Base-by-base conservation (phyloP, 2,888 invertebrate species). In the Balanococcus diminutus region DNA sequence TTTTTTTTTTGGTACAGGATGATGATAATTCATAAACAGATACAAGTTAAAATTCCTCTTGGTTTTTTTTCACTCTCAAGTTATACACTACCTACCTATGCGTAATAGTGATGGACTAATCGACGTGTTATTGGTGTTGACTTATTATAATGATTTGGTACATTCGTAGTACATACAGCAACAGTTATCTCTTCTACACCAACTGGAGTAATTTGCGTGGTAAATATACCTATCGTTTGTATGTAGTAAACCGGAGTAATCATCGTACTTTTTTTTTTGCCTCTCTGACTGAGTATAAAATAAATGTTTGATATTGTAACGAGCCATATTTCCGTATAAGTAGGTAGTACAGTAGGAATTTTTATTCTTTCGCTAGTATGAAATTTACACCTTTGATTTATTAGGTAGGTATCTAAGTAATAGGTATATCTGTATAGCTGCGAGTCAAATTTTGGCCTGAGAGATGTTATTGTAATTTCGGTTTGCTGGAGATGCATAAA, bases 91-190 rank as follows among this genome's bases (percentile, higher is more conserved):
- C 25, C n/a, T n/a, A n/a, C n/a, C n/a, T n/a, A n/a, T n/a, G n/a
- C n/a, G n/a, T n/a, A n/a, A n/a, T 25, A 16, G 75, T 75, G 75
- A 75, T 75, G 75, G 32, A 32, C 75, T 75, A 75, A 75, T 75
- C 75, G 32, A 75, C 75, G 32, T 75, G 75, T 75, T 51, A 32
- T n/a, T 75, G 32, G 31, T 75, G 75, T 75, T 75, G 75, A 75
- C 75, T 75, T 75, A 75, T 75, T 75, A 75, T 32, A 75, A 75
- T 75, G 75, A 75, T 75, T 32, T 75, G 31, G 31, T 28, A 61
- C 25, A 61, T 61, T 61, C 61, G 61, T 46, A 28, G 61, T 11
- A 61, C 3, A 2, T 6, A 2, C n/a, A n/a, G n/a, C n/a, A n/a
- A n/a, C n/a, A n/a, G n/a, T n/a, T n/a, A n/a, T 51, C n/a, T 9